Conservation (phyloP, 2,888 invertebrate species). For the Chrysolina americana region DNA sequence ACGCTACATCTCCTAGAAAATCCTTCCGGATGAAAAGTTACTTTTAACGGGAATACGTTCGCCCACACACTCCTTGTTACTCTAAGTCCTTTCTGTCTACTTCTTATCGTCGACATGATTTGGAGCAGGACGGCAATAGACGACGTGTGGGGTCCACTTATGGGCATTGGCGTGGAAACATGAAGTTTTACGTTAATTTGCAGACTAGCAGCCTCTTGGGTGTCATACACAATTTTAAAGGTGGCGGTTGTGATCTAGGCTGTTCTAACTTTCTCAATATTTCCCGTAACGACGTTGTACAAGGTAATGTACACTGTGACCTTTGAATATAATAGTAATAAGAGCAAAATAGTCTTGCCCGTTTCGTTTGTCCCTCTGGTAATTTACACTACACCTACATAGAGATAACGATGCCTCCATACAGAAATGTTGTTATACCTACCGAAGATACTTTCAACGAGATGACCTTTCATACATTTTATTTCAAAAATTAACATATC, state of each 20-base stretch:
- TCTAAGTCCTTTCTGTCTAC: neutral
- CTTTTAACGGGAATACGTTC: neutral
- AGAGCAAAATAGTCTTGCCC: neutral
- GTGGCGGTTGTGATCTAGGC: conserved; percentile 10
- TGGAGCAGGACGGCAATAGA: neutral
- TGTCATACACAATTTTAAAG: conserved; percentile 5
- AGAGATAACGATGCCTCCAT: neutral
- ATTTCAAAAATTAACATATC: no score
- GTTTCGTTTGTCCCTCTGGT: conserved; percentile 1
- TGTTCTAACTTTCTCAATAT: conserved; percentile 15
- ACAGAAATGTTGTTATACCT: no score
- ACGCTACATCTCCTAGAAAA: neutral
- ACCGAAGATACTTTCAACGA: no score
- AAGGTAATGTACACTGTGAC: conserved; percentile 7
- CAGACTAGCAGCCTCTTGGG: conserved; percentile 11
- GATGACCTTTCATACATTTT: no score
- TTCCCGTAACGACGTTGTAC: conserved; percentile 6
- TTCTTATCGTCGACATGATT: neutral
- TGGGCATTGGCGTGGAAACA: conserved; percentile 5
- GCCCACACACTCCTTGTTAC: neutral
- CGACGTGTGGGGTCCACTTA: conserved; percentile 15
- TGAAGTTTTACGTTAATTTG: conserved; percentile 14
- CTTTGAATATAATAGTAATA: conserved; percentile 13
- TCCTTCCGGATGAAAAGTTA: conserved; percentile 10
- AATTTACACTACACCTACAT: neutral